A percentile compares a stretch with the other conserved stretches of the same genome.
These are phyloP conservation scores for Halocynthia roretzi DNA, from an alignment of 23 tunicate species.

Conservation along the genomic window DNA sequence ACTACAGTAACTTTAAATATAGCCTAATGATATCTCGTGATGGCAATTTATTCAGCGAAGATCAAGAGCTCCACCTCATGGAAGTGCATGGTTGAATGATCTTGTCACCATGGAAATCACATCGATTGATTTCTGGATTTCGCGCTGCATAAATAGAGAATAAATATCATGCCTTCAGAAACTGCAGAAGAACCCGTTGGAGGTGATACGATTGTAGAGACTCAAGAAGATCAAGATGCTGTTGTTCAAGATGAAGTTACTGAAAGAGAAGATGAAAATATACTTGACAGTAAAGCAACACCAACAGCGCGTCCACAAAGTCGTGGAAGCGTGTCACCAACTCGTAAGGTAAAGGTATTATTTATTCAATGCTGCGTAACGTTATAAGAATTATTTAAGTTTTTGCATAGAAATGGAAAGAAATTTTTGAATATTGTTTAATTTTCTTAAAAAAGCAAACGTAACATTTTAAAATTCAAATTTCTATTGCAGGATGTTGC, in stretches of 20 bases:
- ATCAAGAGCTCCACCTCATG: no score
- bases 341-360: slow-evolving; percentile 45
- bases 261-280: slow-evolving; percentile 14
- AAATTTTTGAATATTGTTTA: background rate
- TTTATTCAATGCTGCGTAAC: background rate
- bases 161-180: no score
- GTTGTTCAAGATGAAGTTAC: background rate
- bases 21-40: no score
- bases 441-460: slow-evolving; percentile 3
- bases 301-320: slow-evolving; percentile 88
- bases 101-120: no score
- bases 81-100: no score
- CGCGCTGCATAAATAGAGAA: no score
- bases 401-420: background rate
- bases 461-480: background rate
- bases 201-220: no score
- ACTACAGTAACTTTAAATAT: no score
- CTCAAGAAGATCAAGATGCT: background rate
- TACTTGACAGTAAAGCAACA: slow-evolving; percentile 31
- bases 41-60: no score
- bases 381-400: background rate
- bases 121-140: no score
- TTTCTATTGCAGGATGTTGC: no score
- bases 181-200: no score
- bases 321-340: slow-evolving; percentile 82